phyloP scores from a whole-genome alignment of 2,113 vertebrate species.

The Oreotrochilus melanogaster region DNA sequence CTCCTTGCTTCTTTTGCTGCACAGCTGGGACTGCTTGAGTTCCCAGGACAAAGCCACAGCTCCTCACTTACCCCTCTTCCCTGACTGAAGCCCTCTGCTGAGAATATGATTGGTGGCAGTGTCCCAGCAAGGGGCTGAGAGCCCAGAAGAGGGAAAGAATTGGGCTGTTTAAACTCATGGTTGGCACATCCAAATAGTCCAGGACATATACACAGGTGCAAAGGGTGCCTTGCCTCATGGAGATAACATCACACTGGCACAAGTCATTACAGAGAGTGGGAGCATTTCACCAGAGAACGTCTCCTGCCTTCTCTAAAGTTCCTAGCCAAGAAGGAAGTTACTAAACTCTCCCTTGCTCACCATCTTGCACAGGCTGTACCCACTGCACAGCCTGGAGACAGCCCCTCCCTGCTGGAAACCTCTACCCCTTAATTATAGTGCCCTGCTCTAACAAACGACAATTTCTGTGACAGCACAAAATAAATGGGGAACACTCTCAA shows the following conservation, averaged over 20 bases:
- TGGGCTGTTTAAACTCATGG: background rate
- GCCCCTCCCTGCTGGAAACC: background rate
- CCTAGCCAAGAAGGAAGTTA: background rate
- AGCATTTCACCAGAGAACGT: background rate
- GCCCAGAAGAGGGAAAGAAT: background rate
- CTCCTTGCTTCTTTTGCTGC: background rate
- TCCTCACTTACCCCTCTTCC: background rate
- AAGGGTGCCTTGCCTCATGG: background rate
- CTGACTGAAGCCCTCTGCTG: background rate
- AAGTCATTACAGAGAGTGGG: background rate
- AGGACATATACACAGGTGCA: background rate
- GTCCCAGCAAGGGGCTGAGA: background rate
- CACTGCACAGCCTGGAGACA: background rate
- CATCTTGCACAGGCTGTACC: background rate
- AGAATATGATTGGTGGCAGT: background rate
- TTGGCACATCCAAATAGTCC: background rate
- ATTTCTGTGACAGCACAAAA: conserved; percentile 57
- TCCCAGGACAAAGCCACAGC: background rate
- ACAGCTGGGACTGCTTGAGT: background rate
- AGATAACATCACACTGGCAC: background rate
- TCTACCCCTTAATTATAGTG: conserved; percentile 5
- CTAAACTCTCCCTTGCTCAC: rapidly evolving
- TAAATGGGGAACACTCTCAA: conserved; percentile 61
- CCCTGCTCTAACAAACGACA: conserved; percentile 38
- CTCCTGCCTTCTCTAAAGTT: background rate